phyloP scores from a whole-genome alignment of 2,888 invertebrate genomes.

The Spilosoma lubricipeda region DNA sequence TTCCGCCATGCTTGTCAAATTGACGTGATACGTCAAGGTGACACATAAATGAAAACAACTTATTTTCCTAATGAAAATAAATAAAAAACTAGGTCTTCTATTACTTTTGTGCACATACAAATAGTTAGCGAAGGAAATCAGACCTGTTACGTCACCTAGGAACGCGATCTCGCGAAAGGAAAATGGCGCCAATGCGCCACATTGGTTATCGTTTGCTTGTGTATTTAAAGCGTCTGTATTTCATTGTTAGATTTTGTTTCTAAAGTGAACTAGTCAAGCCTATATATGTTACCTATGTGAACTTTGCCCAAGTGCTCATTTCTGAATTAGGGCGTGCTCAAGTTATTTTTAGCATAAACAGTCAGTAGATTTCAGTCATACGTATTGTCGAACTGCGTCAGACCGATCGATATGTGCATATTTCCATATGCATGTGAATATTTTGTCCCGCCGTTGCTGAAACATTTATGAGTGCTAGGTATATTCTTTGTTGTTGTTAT shows the following conservation, averaged over 20 bases:
- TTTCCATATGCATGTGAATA: slow-evolving; percentile 18
- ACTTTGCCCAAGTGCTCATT: slow-evolving; percentile 24
- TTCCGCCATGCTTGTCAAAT: slow-evolving; percentile 86
- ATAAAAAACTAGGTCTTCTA: slow-evolving; percentile 53
- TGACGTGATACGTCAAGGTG: slow-evolving; percentile 86
- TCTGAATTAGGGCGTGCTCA: slow-evolving; percentile 72
- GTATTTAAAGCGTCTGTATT: slow-evolving; percentile 17
- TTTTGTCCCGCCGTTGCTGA: slow-evolving; percentile 17
- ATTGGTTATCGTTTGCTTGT: slow-evolving; percentile 50
- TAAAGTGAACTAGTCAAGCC: not conserved
- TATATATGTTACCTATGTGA: slow-evolving; percentile 6
- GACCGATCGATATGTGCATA: slow-evolving; percentile 59
- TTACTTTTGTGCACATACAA: slow-evolving; percentile 36
- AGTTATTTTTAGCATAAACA: slow-evolving; percentile 78
- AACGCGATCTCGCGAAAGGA: slow-evolving; percentile 74
- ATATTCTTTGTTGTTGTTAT: slow-evolving; percentile 76
- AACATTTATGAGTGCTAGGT: slow-evolving; percentile 25
- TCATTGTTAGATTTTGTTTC: slow-evolving; percentile 15
- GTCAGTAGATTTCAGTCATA: slow-evolving; percentile 54
- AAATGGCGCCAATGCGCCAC: slow-evolving; percentile 84
- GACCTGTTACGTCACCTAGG: slow-evolving; percentile 80
- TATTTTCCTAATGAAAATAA: slow-evolving; percentile 64
- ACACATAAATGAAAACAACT: slow-evolving; percentile 83
- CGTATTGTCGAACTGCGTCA: slow-evolving; percentile 55
- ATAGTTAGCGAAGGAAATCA: slow-evolving; percentile 59